Conservation (phyloP, 64 coral and sea anemone genomes). For the Pocillopora damicornis region DNA sequence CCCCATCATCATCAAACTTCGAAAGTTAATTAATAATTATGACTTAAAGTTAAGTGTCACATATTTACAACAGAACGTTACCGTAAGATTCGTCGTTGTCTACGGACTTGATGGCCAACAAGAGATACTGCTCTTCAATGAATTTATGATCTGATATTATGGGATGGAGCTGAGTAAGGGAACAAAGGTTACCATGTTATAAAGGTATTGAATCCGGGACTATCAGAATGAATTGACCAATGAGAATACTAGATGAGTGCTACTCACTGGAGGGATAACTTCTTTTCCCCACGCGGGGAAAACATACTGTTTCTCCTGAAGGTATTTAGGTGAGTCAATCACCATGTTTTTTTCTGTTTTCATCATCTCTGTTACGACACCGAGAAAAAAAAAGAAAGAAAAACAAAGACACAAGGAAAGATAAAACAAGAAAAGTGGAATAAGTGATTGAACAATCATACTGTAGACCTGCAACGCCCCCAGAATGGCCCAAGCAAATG, state of each 20-base stretch:
- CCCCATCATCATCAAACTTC: no score
- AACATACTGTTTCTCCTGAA: background rate
- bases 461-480: background rate
- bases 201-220: background rate
- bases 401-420: background rate
- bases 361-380: slow-evolving; percentile 10
- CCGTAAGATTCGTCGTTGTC: slow-evolving; percentile 80
- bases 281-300: slow-evolving; percentile 8
- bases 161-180: slow-evolving; percentile 41
- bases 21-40: background rate
- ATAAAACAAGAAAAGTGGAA: no score
- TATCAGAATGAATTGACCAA: no score
- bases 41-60: background rate
- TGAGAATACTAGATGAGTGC: no score
- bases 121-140: slow-evolving; percentile 66
- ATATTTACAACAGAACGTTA: slow-evolving; percentile 7
- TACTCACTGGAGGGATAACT: slow-evolving; percentile 21
- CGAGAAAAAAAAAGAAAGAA: background rate
- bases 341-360: slow-evolving; percentile 14
- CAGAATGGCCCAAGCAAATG: no score
- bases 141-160: slow-evolving; percentile 52
- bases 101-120: slow-evolving; percentile 70
- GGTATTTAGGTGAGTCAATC: background rate
- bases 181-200: background rate
- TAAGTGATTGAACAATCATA: background rate